A percentile compares a stretch with the other conserved stretches of the same genome.
Evolutionary conservation across 1,140 invertebrate species (phyloP).

Genomic region (Drosophila seguyi): DNA sequence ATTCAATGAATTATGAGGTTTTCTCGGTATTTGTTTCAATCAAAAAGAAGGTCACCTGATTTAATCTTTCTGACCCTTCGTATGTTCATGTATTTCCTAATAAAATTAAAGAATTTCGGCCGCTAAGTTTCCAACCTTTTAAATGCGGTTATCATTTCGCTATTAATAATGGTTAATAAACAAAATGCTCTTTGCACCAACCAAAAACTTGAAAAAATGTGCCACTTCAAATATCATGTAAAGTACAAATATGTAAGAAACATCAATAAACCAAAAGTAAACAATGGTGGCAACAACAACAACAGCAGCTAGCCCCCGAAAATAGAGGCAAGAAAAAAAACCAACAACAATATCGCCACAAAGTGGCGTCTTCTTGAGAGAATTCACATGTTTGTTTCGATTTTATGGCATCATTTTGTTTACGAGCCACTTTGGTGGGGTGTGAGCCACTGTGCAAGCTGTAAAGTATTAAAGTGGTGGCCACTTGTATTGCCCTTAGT

Average conservation of each 20-base stretch:
- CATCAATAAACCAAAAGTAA: constrained; percentile 33
- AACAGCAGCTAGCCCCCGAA: constrained; percentile 31
- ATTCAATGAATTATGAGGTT: too few relatives aligned
- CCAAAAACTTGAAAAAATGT: neutral
- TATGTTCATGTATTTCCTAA: too few relatives aligned
- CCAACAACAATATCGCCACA: constrained; percentile 17
- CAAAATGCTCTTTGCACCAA: neutral
- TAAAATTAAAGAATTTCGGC: too few relatives aligned
- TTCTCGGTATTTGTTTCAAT: too few relatives aligned
- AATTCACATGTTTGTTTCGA: constrained; percentile 49
- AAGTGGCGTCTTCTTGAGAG: constrained; percentile 41
- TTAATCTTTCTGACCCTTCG: too few relatives aligned
- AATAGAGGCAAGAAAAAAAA: constrained; percentile 39
- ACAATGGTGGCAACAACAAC: constrained; percentile 23
- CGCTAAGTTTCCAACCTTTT: too few relatives aligned
- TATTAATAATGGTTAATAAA: neutral
- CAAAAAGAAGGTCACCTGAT: too few relatives aligned
- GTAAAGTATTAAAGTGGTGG: constrained; percentile 62
- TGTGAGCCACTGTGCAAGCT: constrained; percentile 50
- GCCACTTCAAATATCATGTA: constrained; percentile 27
- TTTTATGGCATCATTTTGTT: constrained; percentile 62
- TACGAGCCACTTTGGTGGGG: constrained; percentile 27
- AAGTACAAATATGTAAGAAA: neutral
- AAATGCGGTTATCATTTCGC: neutral
- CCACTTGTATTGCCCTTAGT: constrained; percentile 30